Percentiles rank a stretch among this genome's conserved stretches.
Evolutionary conservation across 2,797 vertebrate species (phyloP).

Genomic region (Ptychadena robeensis): DNA sequence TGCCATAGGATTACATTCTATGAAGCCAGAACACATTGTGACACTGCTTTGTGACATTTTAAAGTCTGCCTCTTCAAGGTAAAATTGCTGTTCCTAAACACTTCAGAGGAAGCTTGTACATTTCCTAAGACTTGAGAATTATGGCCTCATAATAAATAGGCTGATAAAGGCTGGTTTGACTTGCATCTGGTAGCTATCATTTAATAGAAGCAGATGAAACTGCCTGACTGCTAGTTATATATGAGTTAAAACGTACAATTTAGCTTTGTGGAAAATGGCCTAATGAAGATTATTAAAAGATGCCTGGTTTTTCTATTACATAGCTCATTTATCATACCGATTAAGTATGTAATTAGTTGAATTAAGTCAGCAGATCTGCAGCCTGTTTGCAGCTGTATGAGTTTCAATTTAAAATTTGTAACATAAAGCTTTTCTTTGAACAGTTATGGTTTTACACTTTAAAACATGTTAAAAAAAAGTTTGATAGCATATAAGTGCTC

Average conservation of each 20-base stretch:
- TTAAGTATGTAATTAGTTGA: constrained; percentile 58
- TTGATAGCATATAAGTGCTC: neutral
- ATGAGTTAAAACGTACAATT: constrained; percentile 48
- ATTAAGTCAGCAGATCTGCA: constrained; percentile 60
- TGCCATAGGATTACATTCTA: no score
- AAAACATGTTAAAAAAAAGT: neutral
- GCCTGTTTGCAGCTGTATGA: constrained; percentile 53
- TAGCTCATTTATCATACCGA: constrained; percentile 60
- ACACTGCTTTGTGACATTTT: no score
- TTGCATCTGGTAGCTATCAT: neutral
- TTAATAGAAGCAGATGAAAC: neutral
- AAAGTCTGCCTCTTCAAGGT: no score
- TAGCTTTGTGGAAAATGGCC: constrained; percentile 38
- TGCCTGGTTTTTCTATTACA: constrained; percentile 54
- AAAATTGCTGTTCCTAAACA: no score
- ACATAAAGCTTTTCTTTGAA: constrained; percentile 22
- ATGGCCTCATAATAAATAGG: no score
- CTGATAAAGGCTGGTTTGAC: neutral
- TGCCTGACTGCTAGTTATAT: neutral
- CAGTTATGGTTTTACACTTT: neutral
- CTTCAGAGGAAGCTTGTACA: no score
- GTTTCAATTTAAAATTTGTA: constrained; percentile 48
- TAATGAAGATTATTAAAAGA: constrained; percentile 60
- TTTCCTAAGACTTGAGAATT: no score
- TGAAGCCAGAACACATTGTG: no score